Base-by-base conservation (phyloP, 2,888 invertebrate genomes). In the Aricia artaxerxes region DNA sequence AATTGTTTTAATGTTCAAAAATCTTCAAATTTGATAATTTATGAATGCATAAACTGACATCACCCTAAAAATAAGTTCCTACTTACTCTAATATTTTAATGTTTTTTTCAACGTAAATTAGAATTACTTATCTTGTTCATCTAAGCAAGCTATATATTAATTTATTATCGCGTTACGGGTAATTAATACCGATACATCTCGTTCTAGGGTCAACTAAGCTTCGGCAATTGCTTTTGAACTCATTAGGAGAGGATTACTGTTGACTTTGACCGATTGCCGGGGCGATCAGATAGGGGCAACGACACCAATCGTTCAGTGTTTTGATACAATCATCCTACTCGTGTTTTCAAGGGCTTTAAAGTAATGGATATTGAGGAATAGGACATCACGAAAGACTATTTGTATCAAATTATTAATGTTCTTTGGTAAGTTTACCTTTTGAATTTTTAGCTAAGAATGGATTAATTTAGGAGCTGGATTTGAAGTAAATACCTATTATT, bases 241-340 rank as follows among this genome's bases (percentile, higher is more conserved):
- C 92, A 92, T 92, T 93, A 91, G 88, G 87, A 83, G 84, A 84
- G 91, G 92, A 92, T 92, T 91, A 92, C 85, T 88, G 86, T 85
- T 89, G 92, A 92, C 92, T 91, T 91, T 93, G 92, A 92, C 87
- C 86, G 91, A 92, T 93, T 85, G 87, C 86, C 85, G 83, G 82
- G 86, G 85, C 87, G 85, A 89, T 89, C 88, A 85, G 88, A 88
- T 87, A 87, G 84, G 85, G 76, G 85, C 86, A 86, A 85, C 84
- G 84, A 84, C 84, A 86, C 87, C 87, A 88, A 91, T 89, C 90
- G 84, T 83, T 84, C 83, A 84, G 85, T 87, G 87, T 86, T 82
- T 57, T 69, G 69, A 69, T 69, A 35, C 69, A 69, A 69, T 69
- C 35, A 69, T 69, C 35, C 35, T 13, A 64, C 60, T 77, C 7